Conservation (phyloP, 1,140 invertebrate species). For the Cydia pomonella region DNA sequence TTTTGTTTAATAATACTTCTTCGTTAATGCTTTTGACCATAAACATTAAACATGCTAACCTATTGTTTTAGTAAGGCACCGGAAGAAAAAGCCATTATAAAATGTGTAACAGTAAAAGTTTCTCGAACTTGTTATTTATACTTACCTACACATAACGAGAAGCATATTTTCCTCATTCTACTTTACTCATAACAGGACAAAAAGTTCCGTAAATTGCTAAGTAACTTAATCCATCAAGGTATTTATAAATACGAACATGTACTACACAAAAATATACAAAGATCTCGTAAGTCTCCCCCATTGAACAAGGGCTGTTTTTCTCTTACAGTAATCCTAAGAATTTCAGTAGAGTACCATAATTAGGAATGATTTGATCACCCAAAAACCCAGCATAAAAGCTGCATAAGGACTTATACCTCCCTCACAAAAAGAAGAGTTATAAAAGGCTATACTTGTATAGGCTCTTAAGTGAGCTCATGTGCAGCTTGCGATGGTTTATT, state of each 20-base stretch:
- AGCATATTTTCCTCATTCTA: too few relatives aligned
- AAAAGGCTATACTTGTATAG: not conserved
- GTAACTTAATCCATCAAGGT: not conserved
- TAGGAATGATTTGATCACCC: constrained; percentile 7
- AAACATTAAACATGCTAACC: too few relatives aligned
- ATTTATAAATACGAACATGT: not conserved
- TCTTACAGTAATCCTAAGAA: not conserved
- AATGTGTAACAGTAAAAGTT: too few relatives aligned
- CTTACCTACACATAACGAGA: too few relatives aligned
- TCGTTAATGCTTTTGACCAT: too few relatives aligned
- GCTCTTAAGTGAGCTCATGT: too few relatives aligned
- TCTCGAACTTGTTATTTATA: too few relatives aligned
- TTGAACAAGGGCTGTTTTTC: not conserved
- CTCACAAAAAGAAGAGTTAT: not conserved
- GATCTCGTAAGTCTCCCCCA: not conserved
- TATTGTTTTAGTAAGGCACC: too few relatives aligned
- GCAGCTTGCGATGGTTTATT: too few relatives aligned
- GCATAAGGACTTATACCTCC: not conserved
- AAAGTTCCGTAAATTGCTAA: not conserved
- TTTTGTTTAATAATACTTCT: too few relatives aligned
- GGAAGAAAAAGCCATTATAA: too few relatives aligned
- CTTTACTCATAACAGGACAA: too few relatives aligned
- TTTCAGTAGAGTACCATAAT: not conserved
- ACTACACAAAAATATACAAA: not conserved
- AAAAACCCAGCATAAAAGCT: not conserved